Evolutionary conservation across 2,113 vertebrate genomes (phyloP).

Genomic region (Coptodon rendalli): DNA sequence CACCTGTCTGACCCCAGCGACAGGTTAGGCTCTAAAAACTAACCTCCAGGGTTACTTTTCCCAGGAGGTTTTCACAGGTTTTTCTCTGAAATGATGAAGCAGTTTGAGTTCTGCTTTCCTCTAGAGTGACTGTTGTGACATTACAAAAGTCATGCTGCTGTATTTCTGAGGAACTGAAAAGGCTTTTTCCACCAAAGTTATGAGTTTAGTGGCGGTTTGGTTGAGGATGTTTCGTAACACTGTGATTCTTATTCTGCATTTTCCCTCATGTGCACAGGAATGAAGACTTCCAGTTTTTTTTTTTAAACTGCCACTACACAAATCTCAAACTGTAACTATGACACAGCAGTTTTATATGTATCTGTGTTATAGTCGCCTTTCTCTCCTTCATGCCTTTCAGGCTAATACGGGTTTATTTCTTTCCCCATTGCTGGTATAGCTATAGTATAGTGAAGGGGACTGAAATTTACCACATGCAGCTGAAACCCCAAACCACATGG

Average conservation of each 20-base stretch:
- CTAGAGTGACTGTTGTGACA: background rate
- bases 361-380: background rate
- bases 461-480: background rate
- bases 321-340: background rate
- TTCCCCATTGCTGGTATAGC: background rate
- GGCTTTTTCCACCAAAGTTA: background rate
- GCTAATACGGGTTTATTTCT: rapidly evolving
- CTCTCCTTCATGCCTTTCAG: background rate
- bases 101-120: background rate
- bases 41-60: background rate
- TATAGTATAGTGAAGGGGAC: background rate
- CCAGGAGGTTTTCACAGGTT: rapidly evolving
- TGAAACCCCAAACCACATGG: background rate
- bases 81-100: background rate
- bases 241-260: background rate
- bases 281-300: background rate
- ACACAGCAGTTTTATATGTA: background rate
- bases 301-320: background rate
- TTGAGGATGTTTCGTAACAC: background rate
- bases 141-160: rapidly evolving
- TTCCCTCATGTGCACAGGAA: background rate
- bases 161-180: background rate
- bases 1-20: background rate
- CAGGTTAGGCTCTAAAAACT: background rate
- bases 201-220: background rate